Evolutionary conservation across 2,888 invertebrate genomes (phyloP), one percentile per base, ranked within the genome.

Genomic region (Trachelus iudaicus): DNA sequence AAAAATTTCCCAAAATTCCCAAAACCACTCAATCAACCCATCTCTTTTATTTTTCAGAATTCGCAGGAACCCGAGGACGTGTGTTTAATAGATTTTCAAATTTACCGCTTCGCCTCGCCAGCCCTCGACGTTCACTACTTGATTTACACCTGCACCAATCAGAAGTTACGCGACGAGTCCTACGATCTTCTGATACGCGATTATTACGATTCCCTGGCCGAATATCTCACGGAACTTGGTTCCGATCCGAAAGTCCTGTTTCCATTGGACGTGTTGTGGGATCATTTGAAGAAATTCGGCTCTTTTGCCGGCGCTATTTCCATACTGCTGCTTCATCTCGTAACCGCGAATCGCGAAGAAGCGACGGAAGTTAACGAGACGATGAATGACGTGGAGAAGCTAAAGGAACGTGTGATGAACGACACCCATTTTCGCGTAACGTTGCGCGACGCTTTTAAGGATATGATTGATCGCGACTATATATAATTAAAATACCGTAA

Each of bases 81-180:
- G 11, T 80, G 76, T 11, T 82, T 85, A 34, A 1, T 86, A 74
- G 86, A 86, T 30, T 85, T 86, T 73, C 86, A 86, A 80, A 40
- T 84, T 33, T 71, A 77, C 34, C 85, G 86, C 34, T 86, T 85
- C 73, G 78, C 83, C 11, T 86, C 86, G 4, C 85, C 85, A 0
- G 88, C 86, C 4, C 79, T 83, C 40, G 92, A 92, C 78, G 76
- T 92, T 69, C 82, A 88, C 4, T 91, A 91, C 79, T 85, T 88
- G 81, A 82, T 92, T 13, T 90, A 88, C 78, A 87, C 87, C 4
- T 88, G 88, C 56, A 85, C 86, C 12, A 81, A 85, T 3, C 86
- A 86, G 73, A 83, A 87, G 23, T 77, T 86, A 23, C 83, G 90
- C 9, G 79, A 83, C 34, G 80, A 85, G 69, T 81, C 89, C 37